Conservation (phyloP, 2,888 invertebrate species). For the Neoascia interrupta region DNA sequence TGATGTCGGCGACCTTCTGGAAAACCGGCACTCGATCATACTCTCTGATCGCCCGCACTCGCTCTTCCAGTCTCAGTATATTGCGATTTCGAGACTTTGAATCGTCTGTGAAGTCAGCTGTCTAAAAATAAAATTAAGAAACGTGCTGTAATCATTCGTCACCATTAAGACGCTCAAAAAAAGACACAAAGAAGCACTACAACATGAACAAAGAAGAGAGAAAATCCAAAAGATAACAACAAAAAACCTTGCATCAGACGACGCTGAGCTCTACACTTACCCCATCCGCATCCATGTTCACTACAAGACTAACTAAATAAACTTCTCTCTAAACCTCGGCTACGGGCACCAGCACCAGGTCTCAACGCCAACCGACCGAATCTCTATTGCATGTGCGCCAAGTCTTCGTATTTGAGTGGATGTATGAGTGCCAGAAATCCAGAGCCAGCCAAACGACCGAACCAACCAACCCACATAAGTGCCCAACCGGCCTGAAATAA, state of each 20-base stretch:
- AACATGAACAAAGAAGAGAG: too few relatives aligned
- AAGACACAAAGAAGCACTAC: too few relatives aligned
- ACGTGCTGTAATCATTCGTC: not conserved
- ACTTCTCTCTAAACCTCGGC: constrained; percentile 58
- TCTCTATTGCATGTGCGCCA: constrained; percentile 34
- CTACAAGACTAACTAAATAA: constrained; percentile 64
- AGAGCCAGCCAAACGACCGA: constrained; percentile 59
- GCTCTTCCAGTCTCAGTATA: constrained; percentile 74
- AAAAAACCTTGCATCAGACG: constrained; percentile 32
- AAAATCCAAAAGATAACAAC: constrained; percentile 1
- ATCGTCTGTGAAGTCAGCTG: constrained; percentile 37
- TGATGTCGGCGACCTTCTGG: constrained; percentile 76
- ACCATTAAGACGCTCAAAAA: too few relatives aligned
- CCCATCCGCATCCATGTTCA: constrained; percentile 70
- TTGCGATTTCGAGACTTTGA: constrained; percentile 70
- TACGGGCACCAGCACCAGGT: constrained; percentile 46
- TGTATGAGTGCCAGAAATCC: constrained; percentile 50
- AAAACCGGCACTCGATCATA: constrained; percentile 77
- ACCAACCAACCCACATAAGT: constrained; percentile 58
- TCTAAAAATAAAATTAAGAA: constrained; percentile 48
- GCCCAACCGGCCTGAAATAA: constrained; percentile 67
- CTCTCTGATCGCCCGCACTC: constrained; percentile 76
- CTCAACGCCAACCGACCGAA: constrained; percentile 31
- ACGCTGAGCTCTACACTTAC: constrained; percentile 67
- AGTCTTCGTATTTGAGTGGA: constrained; percentile 25